Percentiles rank a stretch among this genome's conserved stretches.
Conservation (phyloP, 2,797 vertebrate genomes). For the Pipistrellus kuhlii region DNA sequence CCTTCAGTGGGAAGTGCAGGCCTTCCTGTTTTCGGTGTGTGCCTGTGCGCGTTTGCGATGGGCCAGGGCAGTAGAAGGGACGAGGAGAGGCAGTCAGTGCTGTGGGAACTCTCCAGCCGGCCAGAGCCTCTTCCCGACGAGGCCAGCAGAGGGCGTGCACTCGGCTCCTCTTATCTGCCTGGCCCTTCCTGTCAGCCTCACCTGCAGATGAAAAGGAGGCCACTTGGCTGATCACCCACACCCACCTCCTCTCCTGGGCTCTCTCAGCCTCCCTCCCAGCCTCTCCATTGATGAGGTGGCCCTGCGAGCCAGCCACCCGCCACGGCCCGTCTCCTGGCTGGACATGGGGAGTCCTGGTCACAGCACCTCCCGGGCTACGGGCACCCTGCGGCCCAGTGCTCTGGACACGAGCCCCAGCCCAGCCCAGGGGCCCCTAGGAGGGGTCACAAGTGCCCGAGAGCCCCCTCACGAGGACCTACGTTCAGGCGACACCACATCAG, state of each 20-base stretch:
- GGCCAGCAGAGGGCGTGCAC: conserved; percentile 21
- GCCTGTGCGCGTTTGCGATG: accelerated
- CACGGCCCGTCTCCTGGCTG: accelerated
- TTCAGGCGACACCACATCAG: accelerated
- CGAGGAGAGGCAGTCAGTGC: not conserved
- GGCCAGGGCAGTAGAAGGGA: not conserved
- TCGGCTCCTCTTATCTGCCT: too few species aligned
- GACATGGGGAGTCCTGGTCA: not conserved
- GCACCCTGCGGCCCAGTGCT: accelerated
- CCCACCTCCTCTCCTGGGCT: not conserved
- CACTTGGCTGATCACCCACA: accelerated
- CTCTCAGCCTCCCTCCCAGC: not conserved
- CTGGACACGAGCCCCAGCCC: not conserved
- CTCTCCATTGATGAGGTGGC: not conserved
- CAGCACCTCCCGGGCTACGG: not conserved
- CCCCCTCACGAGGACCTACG: not conserved
- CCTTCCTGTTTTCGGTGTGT: not conserved
- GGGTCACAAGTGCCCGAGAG: accelerated
- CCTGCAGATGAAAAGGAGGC: accelerated
- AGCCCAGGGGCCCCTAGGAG: too few species aligned
- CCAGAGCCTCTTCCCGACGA: not conserved
- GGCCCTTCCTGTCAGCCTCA: too few species aligned
- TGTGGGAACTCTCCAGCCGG: not conserved
- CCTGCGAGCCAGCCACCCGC: too few species aligned
- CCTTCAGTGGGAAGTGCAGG: not conserved